Evolutionary conservation across 2,888 invertebrate genomes (phyloP), one percentile per base, ranked within the genome.

Genomic region (Prosopocoilus inquinatus): DNA sequence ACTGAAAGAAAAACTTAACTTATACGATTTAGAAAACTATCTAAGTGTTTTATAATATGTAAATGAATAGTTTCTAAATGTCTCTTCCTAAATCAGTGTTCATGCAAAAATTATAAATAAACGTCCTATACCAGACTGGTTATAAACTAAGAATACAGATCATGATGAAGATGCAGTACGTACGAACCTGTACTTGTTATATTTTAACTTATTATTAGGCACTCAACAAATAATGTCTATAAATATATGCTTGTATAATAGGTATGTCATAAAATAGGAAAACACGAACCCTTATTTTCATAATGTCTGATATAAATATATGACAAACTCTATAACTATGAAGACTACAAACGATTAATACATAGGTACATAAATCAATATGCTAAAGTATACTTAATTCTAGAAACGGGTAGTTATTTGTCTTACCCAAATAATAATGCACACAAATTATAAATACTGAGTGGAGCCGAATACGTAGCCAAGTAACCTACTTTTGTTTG

Each of bases 171-270:
- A 36, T 34, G 33, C 39, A 41, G 35, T 35, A 51, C 12, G 39
- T 41, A 41, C 41, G 13, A 41, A 41, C 12, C 36, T 56, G 39
- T 56, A 39, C 41, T 52, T 44, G 15, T 54, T 47, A 34, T 43
- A 48, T 52, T 44, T 56, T 39, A 54, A 54, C 54, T 51, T 55
- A 55, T 38, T 47, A 67, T 69, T 74, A 75, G 73, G 73, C 75
- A 75, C 74, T 75, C 73, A 72, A 73, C 73, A 69, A 73, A 73
- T 72, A 73, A 72, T 68, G 67, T 72, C 70, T 72, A 72, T 71
- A 72, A 72, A 72, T 71, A 59, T 57, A 46, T 54, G 49, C 41
- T 39, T 56, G 60, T 63, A 63, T 58, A 60, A 60, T 62, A 57
- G 55, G 61, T 64, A 50, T 54, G 51, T 47, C 36, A 47, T 56